Conservation (phyloP, 2,797 vertebrate genomes). For the Microchirus variegatus region DNA sequence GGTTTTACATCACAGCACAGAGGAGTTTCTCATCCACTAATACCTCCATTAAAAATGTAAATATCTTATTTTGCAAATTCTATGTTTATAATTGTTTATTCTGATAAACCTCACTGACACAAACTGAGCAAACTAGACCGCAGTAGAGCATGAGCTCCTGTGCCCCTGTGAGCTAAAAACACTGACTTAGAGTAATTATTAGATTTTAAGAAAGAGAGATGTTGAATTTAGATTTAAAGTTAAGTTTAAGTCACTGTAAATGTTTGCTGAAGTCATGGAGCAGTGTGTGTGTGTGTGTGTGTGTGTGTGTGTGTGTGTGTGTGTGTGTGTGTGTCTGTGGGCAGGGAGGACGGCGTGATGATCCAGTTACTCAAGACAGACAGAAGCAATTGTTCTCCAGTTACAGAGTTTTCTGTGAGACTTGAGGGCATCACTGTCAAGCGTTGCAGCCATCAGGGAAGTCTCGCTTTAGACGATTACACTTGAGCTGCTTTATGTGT, state of each 20-base stretch:
- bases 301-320: conserved; percentile 23
- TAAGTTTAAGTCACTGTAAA: not conserved
- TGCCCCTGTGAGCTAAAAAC: too few relatives aligned
- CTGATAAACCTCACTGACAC: too few relatives aligned
- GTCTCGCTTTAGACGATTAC: conserved; percentile 69
- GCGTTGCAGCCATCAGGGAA: conserved; percentile 71
- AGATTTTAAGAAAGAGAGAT: too few relatives aligned
- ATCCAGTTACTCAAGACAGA: conserved; percentile 79
- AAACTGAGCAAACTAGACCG: too few relatives aligned
- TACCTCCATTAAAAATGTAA: too few relatives aligned
- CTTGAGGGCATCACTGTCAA: conserved; percentile 78
- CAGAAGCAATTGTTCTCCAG: conserved; percentile 76
- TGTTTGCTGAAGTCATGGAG: not conserved
- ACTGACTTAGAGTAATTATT: too few relatives aligned
- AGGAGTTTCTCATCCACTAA: too few relatives aligned
- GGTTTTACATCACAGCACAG: too few relatives aligned
- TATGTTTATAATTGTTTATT: too few relatives aligned
- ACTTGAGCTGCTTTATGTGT: conserved; percentile 59
- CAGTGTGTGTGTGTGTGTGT: not conserved
- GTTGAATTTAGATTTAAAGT: not conserved
- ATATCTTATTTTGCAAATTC: too few relatives aligned
- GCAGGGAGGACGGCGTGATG: conserved; percentile 54
- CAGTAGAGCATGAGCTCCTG: too few relatives aligned
- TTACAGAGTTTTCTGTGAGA: conserved; percentile 75
- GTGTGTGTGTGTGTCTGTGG: conserved; percentile 42